Evolutionary conservation across 1,140 invertebrate species (phyloP).

Genomic region (Armadillidium nasatum): DNA sequence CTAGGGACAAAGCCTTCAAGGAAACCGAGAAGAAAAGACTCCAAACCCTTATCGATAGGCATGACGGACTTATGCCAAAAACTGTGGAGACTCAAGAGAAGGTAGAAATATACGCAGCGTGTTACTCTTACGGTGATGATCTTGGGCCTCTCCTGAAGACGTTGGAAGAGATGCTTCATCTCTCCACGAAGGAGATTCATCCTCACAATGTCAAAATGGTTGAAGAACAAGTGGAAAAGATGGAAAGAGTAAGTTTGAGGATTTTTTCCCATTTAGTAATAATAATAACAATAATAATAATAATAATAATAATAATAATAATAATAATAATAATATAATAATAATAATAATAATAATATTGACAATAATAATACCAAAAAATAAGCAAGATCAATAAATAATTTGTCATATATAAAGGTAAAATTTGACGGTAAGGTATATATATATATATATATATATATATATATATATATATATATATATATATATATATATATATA

Average conservation of each 20-base stretch:
- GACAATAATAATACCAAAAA: no score
- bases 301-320: no score
- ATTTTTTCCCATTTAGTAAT: no score
- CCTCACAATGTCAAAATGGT: conserved; percentile 46
- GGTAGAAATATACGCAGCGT: conserved; percentile 23
- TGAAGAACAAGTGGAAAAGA: conserved; percentile 46
- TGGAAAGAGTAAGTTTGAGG: conserved; percentile 45
- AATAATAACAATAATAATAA: no score
- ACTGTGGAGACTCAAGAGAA: conserved; percentile 41
- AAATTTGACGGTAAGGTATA: no score
- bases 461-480: no score
- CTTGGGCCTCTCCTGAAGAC: conserved; percentile 43
- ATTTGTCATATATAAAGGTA: no score
- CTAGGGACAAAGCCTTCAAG: conserved; percentile 45
- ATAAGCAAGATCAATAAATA: no score
- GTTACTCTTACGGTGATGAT: conserved; percentile 46
- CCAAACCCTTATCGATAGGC: conserved; percentile 45
- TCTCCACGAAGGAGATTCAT: conserved; percentile 45
- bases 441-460: no score
- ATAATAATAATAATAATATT: no score
- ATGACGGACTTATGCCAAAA: conserved; percentile 43
- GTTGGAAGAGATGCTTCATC: conserved; percentile 43
- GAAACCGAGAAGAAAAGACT: conserved; percentile 43
- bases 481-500: no score
- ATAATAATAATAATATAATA: no score